Evolutionary conservation across 2,797 vertebrate species (phyloP).

Genomic region (Cichlasoma orientale): DNA sequence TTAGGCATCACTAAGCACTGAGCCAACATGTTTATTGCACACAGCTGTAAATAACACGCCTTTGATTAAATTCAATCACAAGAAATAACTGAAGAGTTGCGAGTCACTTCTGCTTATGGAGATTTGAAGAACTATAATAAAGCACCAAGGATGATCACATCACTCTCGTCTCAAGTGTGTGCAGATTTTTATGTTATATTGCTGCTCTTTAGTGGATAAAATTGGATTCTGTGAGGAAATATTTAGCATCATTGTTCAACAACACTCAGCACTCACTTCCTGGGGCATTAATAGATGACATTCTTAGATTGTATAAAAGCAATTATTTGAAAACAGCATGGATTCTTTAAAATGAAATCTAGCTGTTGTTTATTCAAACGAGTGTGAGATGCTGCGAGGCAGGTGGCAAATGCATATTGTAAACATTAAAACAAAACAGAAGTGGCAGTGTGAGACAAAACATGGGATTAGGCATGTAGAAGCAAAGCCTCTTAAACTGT

Average conservation of each 20-base stretch:
- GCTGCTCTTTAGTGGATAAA: conserved; percentile 17
- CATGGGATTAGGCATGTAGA: conserved; percentile 49
- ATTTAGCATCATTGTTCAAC: conserved; percentile 25
- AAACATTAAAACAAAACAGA: conserved; percentile 58
- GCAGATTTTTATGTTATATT: conserved; percentile 7
- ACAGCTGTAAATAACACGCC: background rate
- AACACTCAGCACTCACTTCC: conserved; percentile 50
- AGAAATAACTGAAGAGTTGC: background rate
- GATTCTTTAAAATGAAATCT: conserved; percentile 44
- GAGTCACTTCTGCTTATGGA: background rate
- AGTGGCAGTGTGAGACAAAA: conserved; percentile 22
- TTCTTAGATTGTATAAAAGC: conserved; percentile 69
- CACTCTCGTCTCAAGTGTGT: background rate
- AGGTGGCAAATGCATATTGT: conserved; percentile 31
- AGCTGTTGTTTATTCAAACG: conserved; percentile 60
- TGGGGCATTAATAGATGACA: conserved; percentile 59
- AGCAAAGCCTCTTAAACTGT: conserved; percentile 39
- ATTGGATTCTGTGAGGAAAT: conserved; percentile 7
- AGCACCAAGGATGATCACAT: background rate
- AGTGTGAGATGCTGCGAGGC: conserved; percentile 40
- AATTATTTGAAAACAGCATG: conserved; percentile 62
- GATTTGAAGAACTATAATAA: conserved; percentile 12
- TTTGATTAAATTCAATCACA: background rate
- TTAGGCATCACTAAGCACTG: background rate
- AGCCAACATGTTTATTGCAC: background rate